Conservation (phyloP, 2,113 vertebrate genomes). For the Protobothrops flavoviridis region DNA sequence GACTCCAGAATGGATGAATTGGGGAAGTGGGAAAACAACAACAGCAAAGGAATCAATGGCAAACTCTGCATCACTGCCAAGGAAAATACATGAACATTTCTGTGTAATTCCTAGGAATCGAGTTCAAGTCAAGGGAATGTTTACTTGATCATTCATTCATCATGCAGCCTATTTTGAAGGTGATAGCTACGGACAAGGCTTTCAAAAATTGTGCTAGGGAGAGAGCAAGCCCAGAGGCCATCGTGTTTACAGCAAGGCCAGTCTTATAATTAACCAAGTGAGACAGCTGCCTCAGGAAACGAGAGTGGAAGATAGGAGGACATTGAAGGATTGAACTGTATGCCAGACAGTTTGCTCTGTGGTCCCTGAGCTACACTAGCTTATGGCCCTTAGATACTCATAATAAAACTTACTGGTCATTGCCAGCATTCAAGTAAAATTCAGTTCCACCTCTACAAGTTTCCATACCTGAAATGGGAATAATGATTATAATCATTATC, state of each 20-base stretch:
- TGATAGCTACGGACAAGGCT: not conserved
- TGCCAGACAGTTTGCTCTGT: not conserved
- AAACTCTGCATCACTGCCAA: not conserved
- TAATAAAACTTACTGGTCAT: not conserved
- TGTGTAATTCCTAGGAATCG: not conserved
- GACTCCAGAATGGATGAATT: not conserved
- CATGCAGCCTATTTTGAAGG: not conserved
- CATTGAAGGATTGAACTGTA: not conserved
- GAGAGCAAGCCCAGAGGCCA: not conserved
- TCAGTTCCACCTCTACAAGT: not conserved
- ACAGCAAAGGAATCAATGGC: not conserved
- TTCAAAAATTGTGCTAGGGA: not conserved
- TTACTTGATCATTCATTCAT: not conserved
- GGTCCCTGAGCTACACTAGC: not conserved
- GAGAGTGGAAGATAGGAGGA: not conserved
- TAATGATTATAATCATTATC: not conserved
- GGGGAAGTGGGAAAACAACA: not conserved
- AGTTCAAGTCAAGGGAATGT: not conserved
- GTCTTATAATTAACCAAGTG: not conserved
- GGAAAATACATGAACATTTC: not conserved
- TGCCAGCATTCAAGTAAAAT: not conserved
- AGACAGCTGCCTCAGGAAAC: not conserved
- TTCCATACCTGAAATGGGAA: not conserved
- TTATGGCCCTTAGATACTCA: not conserved
- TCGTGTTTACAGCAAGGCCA: not conserved